Evolutionary conservation across 1,140 invertebrate species (phyloP), one percentile per base, ranked within the genome.

Genomic region (Ruditapes philippinarum): DNA sequence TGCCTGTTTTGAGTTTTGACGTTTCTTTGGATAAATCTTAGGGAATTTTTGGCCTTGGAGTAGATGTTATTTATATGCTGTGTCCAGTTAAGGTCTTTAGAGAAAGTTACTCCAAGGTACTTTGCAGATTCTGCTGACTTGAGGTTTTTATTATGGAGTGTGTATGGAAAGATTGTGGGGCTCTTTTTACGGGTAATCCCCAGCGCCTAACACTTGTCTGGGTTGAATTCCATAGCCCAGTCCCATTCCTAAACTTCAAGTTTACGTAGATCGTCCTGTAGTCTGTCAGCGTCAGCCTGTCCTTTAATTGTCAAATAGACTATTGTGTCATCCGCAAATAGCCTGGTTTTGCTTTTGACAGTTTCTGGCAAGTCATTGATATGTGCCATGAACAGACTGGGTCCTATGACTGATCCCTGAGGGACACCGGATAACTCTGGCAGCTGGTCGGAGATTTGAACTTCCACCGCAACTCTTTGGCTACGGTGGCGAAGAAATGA

Each of bases 161-260:
- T 81, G 79, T 73, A 81, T 19, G 54, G 36, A 25, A 51, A 40
- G 11, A 36, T 88, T 28, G 42, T 40, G 22, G 42, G 60, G 31
- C 73, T 70, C 38, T 9, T 49, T 28, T 51, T 88, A 12, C 51
- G 38, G 31, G 76, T 73, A 31, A 88, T 81, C 9, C 60, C 11
- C 22, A 88, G 28, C 22, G 54, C 49, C 25, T 81, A 45, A n/a
- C 60, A 81, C 36, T 80, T 81, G 33, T 88, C 42, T 19, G 60
- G 76, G 40, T 80, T 88, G 36, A 81, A 88, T n/a, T 49, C 4
- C 76, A 88, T 88, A 9, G 42, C 31, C 74, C 76, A 88, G 49
- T 81, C 49, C 7, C 7, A 33, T 22, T 74, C 87, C 79, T 31
- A 89, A 12, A 33, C 0, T 74, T 89, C 33, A 14, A 33, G 31